phyloP scores from a whole-genome alignment of 2,113 vertebrate genomes.

The Plotosus lineatus region DNA sequence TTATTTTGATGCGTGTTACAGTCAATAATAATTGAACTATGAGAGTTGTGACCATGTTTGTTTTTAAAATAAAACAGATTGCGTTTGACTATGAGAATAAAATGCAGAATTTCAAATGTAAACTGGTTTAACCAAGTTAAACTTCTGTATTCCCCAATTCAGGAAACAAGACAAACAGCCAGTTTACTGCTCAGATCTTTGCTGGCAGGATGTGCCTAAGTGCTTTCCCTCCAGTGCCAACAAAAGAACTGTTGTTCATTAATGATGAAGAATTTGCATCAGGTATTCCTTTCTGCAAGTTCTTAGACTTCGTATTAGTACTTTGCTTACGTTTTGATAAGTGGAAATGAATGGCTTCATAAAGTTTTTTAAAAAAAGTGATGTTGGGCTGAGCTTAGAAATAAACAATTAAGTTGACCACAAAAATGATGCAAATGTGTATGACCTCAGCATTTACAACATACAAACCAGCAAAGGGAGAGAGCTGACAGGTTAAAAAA shows the following conservation, averaged over 20 bases:
- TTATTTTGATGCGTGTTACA: neutral
- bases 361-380: neutral
- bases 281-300: neutral
- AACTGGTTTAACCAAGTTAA: neutral
- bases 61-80: neutral
- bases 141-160: neutral
- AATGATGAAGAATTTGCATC: neutral
- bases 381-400: neutral
- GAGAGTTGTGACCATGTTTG: neutral
- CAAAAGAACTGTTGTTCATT: neutral
- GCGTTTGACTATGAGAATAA: neutral
- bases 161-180: neutral
- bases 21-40: neutral
- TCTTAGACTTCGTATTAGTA: too few relatives aligned
- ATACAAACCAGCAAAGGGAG: neutral
- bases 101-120: neutral
- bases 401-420: neutral
- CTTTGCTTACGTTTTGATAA: neutral
- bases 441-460: neutral
- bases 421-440: neutral
- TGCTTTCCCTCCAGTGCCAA: neutral
- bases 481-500: neutral
- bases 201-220: neutral
- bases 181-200: neutral
- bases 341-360: neutral